A percentile compares a stretch with the other conserved stretches of the same genome.
phyloP scores from a whole-genome alignment of 2,888 invertebrate species.

The Seira musarum region DNA sequence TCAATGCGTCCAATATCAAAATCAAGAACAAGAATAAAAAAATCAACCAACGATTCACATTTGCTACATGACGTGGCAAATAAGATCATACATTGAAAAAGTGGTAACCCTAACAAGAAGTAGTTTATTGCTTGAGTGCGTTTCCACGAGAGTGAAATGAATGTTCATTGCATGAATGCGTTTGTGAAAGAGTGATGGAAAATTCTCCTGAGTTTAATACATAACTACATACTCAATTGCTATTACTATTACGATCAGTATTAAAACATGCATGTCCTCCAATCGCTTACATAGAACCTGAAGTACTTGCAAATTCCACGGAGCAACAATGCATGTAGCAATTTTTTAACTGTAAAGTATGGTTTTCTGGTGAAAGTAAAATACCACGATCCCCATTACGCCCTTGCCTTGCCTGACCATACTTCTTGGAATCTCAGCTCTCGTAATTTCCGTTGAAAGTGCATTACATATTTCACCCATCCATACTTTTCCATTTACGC shows the following conservation, averaged over 20 bases:
- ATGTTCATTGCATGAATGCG: constrained; percentile 12
- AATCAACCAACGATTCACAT: too few species aligned
- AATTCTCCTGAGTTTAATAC: constrained; percentile 1
- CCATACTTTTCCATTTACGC: background rate
- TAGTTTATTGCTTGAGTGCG: constrained; percentile 17
- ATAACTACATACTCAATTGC: background rate
- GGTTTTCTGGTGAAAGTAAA: background rate
- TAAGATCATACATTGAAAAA: background rate
- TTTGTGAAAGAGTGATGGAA: constrained; percentile 4
- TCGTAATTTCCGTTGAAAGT: background rate
- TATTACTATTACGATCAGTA: too few species aligned
- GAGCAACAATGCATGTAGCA: background rate
- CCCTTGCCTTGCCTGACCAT: background rate
- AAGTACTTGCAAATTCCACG: background rate
- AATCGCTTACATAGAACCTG: background rate
- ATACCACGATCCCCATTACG: constrained; percentile 10
- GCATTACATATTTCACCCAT: background rate
- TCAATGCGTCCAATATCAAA: too few species aligned
- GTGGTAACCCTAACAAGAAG: background rate
- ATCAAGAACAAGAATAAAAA: too few species aligned
- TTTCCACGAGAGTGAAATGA: constrained; percentile 8
- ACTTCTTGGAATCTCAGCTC: background rate
- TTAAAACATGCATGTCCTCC: constrained; percentile 4
- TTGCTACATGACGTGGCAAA: background rate
- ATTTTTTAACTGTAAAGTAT: background rate